Percentiles rank a stretch among this genome's conserved stretches.
phyloP scores from a whole-genome alignment of 2,113 vertebrate genomes.

The Ranitomeya imitator region DNA sequence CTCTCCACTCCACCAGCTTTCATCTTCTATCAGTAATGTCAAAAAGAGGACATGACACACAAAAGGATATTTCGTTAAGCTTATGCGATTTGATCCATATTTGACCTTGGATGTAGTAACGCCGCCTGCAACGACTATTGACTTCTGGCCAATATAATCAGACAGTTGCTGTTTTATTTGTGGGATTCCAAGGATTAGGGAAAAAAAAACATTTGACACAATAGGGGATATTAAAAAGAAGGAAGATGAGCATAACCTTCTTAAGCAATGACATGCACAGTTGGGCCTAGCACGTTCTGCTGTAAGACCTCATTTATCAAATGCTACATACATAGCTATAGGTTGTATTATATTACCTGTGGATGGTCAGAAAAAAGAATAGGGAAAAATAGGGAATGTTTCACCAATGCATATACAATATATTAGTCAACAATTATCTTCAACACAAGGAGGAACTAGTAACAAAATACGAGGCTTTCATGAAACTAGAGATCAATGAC shows the following conservation, averaged over 20 bases:
- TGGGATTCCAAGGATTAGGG: conserved; percentile 48
- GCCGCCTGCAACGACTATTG: conserved; percentile 25
- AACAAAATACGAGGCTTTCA: too few species aligned
- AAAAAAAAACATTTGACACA: conserved; percentile 48
- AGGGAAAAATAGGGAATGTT: not conserved
- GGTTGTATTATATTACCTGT: not conserved
- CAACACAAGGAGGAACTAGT: too few species aligned
- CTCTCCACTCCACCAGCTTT: too few species aligned
- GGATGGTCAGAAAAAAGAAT: too few species aligned
- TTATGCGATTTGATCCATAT: conserved; percentile 39
- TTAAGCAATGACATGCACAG: conserved; percentile 15
- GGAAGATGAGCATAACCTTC: conserved; percentile 30
- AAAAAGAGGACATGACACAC: conserved; percentile 1
- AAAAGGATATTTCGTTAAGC: conserved; percentile 35
- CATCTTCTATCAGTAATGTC: too few species aligned
- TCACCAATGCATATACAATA: not conserved
- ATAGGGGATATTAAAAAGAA: conserved; percentile 42
- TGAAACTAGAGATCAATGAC: too few species aligned
- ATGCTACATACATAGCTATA: not conserved
- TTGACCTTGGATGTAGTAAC: conserved; percentile 38
- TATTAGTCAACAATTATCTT: not conserved
- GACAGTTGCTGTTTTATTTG: conserved; percentile 37
- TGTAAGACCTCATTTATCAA: not conserved
- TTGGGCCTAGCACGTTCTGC: not conserved
- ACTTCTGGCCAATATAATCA: conserved; percentile 39